Evolutionary conservation across 2,113 vertebrate genomes (phyloP), one percentile per base, ranked within the genome.

Genomic region (Ageneiosus marmoratus): DNA sequence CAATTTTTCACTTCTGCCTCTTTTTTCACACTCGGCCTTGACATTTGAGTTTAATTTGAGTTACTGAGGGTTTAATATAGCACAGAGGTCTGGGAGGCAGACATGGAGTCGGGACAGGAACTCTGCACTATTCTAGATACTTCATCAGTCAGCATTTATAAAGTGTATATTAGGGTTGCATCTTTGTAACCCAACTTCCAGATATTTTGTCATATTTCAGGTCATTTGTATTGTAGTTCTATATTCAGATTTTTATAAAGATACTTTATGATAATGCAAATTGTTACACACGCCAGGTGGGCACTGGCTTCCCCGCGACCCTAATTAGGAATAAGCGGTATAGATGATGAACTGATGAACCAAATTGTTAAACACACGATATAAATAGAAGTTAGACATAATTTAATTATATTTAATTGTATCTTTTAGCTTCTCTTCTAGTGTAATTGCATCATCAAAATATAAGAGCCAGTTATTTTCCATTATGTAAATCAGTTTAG

Each of bases 41-140:
- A 91, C 88, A 89, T 90, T 87, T 90, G 53, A 34, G 86, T 82
- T 87, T 89, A 87, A 92, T 90, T 88, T 86, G 85, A 90, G 87
- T 80, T 87, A 81, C 79, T 83, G 80, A 81, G 73, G 80, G 69
- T 90, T 90, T 88, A 91, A 89, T 89, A 89, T 88, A 86, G 89
- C 75, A 37, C 29, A 73, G 50, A 65, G 18, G 24, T 76, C 78
- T 79, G 44, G 46, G 73, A 67, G 76, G 72, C 18, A 80, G 80
- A 65, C 67, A 51, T 56, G 6, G 46, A 79, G 60, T 67, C 41
- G n/a, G 56, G 29, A 80, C 50, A 32, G n/a, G 65, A 76, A 65
- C 29, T 48, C 18, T n/a, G 41, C 63, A 12, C 20, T 15, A 5
- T 55, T 32, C 22, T 0, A 56, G 56, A 12, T 2, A 48, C 48